Conservation (phyloP, 1,140 invertebrate species). For the Apis florea region DNA sequence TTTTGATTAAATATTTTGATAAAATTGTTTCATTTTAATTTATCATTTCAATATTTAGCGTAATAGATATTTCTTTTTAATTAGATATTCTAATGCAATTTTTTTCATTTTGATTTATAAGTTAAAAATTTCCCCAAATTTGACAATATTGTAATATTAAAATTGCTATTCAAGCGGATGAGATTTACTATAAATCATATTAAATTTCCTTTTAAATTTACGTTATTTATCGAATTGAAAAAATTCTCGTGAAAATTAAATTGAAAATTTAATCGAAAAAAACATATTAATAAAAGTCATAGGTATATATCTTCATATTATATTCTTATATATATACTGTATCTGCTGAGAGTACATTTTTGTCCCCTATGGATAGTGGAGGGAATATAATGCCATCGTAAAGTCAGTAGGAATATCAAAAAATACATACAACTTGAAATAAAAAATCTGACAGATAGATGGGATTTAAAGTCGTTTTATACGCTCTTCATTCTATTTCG, state of each 20-base stretch:
- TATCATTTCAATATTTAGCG: not conserved
- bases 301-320: too few species aligned
- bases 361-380: not conserved
- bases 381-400: not conserved
- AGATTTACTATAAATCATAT: too few species aligned
- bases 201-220: too few species aligned
- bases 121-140: not conserved
- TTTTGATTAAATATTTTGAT: too few species aligned
- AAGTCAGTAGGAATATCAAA: not conserved
- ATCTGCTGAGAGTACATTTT: not conserved
- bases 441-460: not conserved
- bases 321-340: not conserved
- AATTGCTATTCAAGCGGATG: too few species aligned
- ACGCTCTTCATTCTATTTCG: not conserved
- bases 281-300: not conserved
- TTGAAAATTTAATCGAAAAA: not conserved
- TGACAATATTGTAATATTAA: too few species aligned
- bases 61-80: not conserved
- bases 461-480: not conserved
- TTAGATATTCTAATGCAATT: not conserved
- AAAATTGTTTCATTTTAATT: too few species aligned
- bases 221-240: too few species aligned
- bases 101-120: not conserved
- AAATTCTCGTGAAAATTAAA: too few species aligned
- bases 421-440: not conserved